Evolutionary conservation across 1,140 invertebrate species (phyloP), one percentile per base, ranked within the genome.

Genomic region (Euschistus heros): DNA sequence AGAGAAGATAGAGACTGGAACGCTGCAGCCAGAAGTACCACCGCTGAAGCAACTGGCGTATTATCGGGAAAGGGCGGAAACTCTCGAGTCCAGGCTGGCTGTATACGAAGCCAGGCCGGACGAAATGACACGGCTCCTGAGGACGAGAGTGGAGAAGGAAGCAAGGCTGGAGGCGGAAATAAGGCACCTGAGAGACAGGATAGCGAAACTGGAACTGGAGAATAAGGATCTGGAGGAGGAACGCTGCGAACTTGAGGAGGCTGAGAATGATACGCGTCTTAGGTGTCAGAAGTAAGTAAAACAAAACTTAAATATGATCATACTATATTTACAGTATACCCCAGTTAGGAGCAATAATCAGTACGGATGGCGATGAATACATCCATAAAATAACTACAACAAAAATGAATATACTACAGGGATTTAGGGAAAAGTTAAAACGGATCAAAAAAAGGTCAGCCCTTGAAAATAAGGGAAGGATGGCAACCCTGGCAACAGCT

Each of bases 221-320:
- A 77, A 75, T 65, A 63, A 66, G 54, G 52, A 66, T n/a, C 62
- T 76, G 26, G 74, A 76, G 54, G 76, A 78, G 46, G 75, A 78
- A 64, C 73, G 73, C 60, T 73, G 74, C 46, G 77, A 78, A 68
- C 69, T 77, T 17, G 77, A 79, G 67, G 77, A 79, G 66, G 75
- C 76, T 2, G 77, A 78, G 67, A 79, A 79, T 62, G 76, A 79
- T 69, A 74, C 75, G 27, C 67, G 77, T 37, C 72, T 76, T 17
- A 69, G 73, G 66, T 76, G 72, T 57, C 76, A 78, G 70, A 75
- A 76, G 76, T 78, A 69, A 72, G 71, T 71, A 57, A n/a, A 24
- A 3, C 50, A 7, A 54, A 7, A 5, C 30, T 30, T 30, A 30
- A n/a, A n/a, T n/a, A n/a, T n/a, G n/a, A n/a, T n/a, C n/a, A n/a